Evolutionary conservation across 1,140 invertebrate genomes (phyloP).

Genomic region (Pseudomyrmex sp.): DNA sequence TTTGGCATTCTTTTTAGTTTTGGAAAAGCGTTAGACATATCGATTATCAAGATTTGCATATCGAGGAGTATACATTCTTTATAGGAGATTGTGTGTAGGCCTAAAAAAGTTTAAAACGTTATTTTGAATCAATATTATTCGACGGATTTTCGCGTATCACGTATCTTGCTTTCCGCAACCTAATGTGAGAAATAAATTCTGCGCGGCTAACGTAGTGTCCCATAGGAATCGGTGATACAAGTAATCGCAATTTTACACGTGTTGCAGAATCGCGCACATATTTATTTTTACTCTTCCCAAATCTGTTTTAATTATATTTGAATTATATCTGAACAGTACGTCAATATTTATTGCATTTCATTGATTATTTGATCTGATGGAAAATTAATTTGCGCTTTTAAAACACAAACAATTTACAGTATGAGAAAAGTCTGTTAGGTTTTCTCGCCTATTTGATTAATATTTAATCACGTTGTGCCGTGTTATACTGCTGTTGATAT

Average conservation of each 20-base stretch:
- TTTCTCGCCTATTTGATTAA: constrained; percentile 8
- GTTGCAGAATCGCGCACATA: neutral
- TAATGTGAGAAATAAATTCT: constrained; percentile 34
- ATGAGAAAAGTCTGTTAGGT: neutral
- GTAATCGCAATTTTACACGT: neutral
- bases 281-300: neutral
- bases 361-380: neutral
- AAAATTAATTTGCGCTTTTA: neutral
- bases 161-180: neutral
- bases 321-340: neutral
- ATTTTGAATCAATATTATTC: constrained; percentile 27
- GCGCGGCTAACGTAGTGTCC: neutral
- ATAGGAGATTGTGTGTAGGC: neutral
- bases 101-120: neutral
- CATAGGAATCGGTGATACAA: constrained; percentile 15
- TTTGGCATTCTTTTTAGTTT: no score
- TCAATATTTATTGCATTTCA: neutral
- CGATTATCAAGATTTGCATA: neutral
- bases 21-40: neutral
- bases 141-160: neutral
- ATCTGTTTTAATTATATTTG: neutral
- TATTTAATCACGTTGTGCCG: neutral
- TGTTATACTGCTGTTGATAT: neutral
- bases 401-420: neutral
- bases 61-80: neutral